Evolutionary conservation across 2,888 invertebrate species (phyloP), one percentile per base, ranked within the genome.

Genomic region (Agapostemon virescens): DNA sequence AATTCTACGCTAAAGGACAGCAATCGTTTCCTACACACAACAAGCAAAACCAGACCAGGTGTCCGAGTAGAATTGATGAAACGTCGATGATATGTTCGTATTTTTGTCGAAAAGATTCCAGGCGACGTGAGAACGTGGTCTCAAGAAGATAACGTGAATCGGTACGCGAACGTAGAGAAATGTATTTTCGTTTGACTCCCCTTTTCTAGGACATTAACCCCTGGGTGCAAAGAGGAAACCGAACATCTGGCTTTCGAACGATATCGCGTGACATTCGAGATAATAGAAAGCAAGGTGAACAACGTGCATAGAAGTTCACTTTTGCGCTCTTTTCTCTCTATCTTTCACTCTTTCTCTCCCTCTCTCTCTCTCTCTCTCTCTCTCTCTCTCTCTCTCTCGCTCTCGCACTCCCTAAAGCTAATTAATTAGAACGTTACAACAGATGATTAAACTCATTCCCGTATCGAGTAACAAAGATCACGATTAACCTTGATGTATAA

Each of bases 401-500:
- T 40, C 38, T 40, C 38, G 2, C 45, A n/a, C n/a, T 23, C 55
- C 6, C 55, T 55, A 55, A 77, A 36, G 74, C 69, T 81, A 84
- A 84, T 71, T 82, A 79, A 77, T 87, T 75, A 86, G 68, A 69
- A 84, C 77, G 70, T 66, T 69, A 52, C 76, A 74, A 81, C 79
- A 81, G 74, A 76, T 61, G 55, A 72, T 70, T 82, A 36, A 77
- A 77, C 66, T 74, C 71, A 66, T 76, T 79, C 74, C 78, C 78
- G 72, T 77, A 61, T 69, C 69, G 73, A 73, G 58, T 82, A 77
- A 79, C 71, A 77, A 78, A 76, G 82, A 74, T 77, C 81, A 69
- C 72, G 75, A 74, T 58, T 68, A 71, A 80, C 55, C 81, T 69
- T 81, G 74, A 82, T 76, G 78, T 81, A 85, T 87, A 88, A 88